Conservation (phyloP, 1,140 invertebrate species). For the Andrena cerasifolii region DNA sequence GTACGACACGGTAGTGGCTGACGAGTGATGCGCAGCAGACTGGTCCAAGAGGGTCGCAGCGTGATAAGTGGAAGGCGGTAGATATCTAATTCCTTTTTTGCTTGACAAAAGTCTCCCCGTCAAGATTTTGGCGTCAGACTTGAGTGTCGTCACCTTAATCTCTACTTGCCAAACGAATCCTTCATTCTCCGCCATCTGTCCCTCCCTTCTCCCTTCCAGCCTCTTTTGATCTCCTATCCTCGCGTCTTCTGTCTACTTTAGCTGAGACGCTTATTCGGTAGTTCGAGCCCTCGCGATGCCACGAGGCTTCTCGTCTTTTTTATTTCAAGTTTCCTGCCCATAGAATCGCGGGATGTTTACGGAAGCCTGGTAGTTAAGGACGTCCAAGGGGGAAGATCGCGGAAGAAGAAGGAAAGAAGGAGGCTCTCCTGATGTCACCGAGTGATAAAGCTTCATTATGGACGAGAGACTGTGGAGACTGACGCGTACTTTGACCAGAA, state of each 20-base stretch:
- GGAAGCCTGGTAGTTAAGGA: conserved; percentile 53
- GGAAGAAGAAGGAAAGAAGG: conserved; percentile 24
- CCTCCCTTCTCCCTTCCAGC: conserved; percentile 25
- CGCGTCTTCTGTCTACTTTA: conserved; percentile 30
- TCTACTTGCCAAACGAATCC: conserved; percentile 65
- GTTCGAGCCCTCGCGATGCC: conserved; percentile 37
- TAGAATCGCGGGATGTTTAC: conserved; percentile 46
- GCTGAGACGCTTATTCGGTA: background rate
- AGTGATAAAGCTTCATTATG: conserved; percentile 2
- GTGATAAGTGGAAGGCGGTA: conserved; percentile 32
- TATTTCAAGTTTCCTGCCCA: conserved; percentile 37
- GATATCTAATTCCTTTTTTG: conserved; percentile 65
- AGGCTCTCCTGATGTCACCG: conserved; percentile 32
- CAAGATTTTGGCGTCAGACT: conserved; percentile 66
- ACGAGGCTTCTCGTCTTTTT: conserved; percentile 22
- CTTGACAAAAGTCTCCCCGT: conserved; percentile 51
- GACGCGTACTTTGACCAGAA: conserved; percentile 37
- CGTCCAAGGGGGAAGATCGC: conserved; percentile 33
- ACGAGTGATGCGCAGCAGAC: conserved; percentile 70
- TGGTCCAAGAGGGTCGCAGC: conserved; percentile 55
- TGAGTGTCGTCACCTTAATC: conserved; percentile 69
- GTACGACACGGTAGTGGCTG: conserved; percentile 51
- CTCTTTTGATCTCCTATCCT: conserved; percentile 44
- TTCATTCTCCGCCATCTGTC: conserved; percentile 56
- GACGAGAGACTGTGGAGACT: conserved; percentile 11